These are phyloP conservation scores for Aptenodytes patagonicus DNA, from an alignment of 2,113 vertebrate genomes.

Conservation along the genomic window DNA sequence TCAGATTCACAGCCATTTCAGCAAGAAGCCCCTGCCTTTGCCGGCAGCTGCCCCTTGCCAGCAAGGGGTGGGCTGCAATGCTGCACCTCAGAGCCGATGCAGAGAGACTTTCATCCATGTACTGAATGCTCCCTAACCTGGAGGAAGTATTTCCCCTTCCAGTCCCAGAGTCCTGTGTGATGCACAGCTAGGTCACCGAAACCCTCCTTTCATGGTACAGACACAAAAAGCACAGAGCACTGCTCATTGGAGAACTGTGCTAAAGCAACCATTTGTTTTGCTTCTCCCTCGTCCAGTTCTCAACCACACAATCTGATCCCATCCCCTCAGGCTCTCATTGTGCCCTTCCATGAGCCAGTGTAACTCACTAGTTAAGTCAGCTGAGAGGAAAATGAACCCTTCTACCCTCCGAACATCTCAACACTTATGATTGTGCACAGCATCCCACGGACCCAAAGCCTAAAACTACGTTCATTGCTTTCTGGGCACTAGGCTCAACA, in stretches of 20 bases:
- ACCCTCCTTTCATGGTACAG: background rate
- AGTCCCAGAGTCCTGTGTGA: background rate
- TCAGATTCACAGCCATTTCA: too few relatives aligned
- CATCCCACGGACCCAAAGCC: background rate
- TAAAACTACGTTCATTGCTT: accelerated
- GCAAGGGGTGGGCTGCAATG: background rate
- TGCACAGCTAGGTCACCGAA: accelerated
- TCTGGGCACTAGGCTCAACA: background rate
- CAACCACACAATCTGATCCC: background rate
- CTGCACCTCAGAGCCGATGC: background rate
- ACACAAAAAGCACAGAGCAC: background rate
- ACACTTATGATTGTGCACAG: accelerated
- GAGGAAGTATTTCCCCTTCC: background rate
- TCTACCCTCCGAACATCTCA: background rate
- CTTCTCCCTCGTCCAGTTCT: accelerated
- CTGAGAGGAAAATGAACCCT: background rate
- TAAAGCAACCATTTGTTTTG: background rate
- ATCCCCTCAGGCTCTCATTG: background rate
- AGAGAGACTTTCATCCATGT: accelerated
- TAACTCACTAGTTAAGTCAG: background rate
- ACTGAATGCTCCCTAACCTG: accelerated
- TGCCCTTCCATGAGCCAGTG: accelerated
- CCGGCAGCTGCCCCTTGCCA: background rate
- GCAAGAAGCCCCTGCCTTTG: background rate
- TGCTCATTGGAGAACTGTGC: background rate